phyloP scores from a whole-genome alignment of 1,140 invertebrate species.

The Tetramorium alpestre region DNA sequence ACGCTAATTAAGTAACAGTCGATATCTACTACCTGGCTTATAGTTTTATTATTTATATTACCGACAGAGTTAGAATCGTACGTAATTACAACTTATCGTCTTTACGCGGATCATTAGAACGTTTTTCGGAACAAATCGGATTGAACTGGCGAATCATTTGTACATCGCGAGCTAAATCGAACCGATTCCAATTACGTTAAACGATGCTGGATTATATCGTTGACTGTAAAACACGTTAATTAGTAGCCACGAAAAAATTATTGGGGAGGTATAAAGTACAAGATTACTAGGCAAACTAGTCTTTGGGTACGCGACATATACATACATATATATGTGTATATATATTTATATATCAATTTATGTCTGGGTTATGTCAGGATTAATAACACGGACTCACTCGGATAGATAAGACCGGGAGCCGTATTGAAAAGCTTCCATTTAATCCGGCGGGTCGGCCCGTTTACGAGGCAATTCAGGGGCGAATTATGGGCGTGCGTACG shows the following conservation, averaged over 20 bases:
- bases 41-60: conserved; percentile 3
- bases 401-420: conserved; percentile 70
- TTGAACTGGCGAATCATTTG: conserved; percentile 8
- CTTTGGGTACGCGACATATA: conserved; percentile 6
- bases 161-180: neutral
- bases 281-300: conserved; percentile 35
- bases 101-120: neutral
- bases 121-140: conserved; percentile 3
- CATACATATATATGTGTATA: neutral
- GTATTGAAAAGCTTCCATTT: conserved; percentile 71
- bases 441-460: conserved; percentile 60
- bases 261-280: neutral
- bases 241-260: conserved; percentile 8
- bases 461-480: conserved; percentile 72
- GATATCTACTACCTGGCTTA: neutral
- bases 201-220: neutral
- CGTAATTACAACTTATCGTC: neutral
- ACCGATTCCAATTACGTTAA: conserved; percentile 6
- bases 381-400: conserved; percentile 66
- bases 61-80: neutral
- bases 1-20: neutral
- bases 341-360: conserved; percentile 50
- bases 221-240: conserved; percentile 11
- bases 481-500: conserved; percentile 68
- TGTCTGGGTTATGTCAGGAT: conserved; percentile 26